These are phyloP conservation scores for Anneissia japonica DNA, from an alignment of 35 echinoderm and acorn worm species.

Conservation along the genomic window DNA sequence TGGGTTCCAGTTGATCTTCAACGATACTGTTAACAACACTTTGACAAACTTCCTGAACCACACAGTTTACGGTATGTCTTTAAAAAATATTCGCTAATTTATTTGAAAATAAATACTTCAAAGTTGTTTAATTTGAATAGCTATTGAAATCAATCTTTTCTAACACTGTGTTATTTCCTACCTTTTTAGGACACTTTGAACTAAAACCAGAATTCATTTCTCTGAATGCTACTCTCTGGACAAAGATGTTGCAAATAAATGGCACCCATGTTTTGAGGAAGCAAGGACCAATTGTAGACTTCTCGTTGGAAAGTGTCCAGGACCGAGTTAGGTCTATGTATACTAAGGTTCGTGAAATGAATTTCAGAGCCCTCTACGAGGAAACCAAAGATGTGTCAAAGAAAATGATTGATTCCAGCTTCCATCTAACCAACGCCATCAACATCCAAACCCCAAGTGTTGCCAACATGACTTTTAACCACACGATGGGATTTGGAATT, in stretches of 20 bases:
- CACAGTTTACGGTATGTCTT: neutral
- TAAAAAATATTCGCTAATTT: too few species aligned
- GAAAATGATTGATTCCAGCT: conserved; percentile 51
- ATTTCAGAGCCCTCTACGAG: conserved; percentile 34
- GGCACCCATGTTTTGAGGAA: conserved; percentile 41
- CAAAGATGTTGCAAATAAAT: conserved; percentile 35
- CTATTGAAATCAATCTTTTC: too few species aligned
- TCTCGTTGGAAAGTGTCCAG: conserved; percentile 25
- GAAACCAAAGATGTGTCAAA: conserved; percentile 26
- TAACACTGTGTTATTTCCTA: neutral
- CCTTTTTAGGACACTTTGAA: conserved; percentile 44
- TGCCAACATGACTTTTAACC: conserved; percentile 47
- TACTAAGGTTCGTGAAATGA: conserved; percentile 39
- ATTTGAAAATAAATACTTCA: too few species aligned
- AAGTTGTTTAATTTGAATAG: too few species aligned
- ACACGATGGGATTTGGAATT: conserved; percentile 16
- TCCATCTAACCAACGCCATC: conserved; percentile 35
- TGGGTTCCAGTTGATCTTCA: neutral
- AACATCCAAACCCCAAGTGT: conserved; percentile 22
- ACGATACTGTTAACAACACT: neutral
- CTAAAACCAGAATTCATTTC: conserved; percentile 38
- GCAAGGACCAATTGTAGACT: conserved; percentile 59
- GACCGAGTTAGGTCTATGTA: conserved; percentile 29
- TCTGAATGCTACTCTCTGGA: conserved; percentile 22
- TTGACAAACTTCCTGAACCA: neutral